Percentiles rank a stretch among this genome's conserved stretches.
These are phyloP conservation scores for Leistus spinibarbis DNA, from an alignment of 2,888 invertebrate species.

Conservation along the genomic window DNA sequence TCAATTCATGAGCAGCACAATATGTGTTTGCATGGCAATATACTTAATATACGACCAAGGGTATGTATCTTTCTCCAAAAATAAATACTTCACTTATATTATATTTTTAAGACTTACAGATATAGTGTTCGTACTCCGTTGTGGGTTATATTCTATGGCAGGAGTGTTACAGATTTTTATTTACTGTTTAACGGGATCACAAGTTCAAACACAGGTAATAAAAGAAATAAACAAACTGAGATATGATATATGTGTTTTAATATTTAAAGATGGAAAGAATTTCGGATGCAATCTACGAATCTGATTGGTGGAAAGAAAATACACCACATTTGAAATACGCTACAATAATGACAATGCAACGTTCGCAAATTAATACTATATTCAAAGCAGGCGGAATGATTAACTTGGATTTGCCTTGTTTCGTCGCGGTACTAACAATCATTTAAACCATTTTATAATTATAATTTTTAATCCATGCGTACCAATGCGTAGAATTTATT, in stretches of 20 bases:
- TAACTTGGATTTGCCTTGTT: constrained; percentile 24
- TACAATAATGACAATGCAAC: constrained; percentile 11
- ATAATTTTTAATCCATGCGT: not conserved
- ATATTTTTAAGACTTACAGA: constrained; percentile 10
- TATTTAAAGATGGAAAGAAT: constrained; percentile 18
- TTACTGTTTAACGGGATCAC: constrained; percentile 24
- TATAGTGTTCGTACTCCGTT: constrained; percentile 15
- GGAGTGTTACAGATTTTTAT: constrained; percentile 31
- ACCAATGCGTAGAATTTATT: not conserved
- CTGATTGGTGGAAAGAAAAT: not conserved
- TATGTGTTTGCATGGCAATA: constrained; percentile 31
- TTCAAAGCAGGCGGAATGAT: constrained; percentile 31
- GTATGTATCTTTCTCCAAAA: not conserved
- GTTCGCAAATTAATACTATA: constrained; percentile 7
- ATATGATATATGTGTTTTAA: too few species aligned
- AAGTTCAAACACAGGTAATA: constrained; percentile 19
- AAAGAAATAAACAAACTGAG: too few species aligned
- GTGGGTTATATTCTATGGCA: constrained; percentile 23
- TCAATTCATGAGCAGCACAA: constrained; percentile 22
- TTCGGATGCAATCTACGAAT: constrained; percentile 11
- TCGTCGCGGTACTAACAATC: constrained; percentile 27
- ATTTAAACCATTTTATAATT: not conserved
- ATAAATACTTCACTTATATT: not conserved
- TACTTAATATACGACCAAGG: constrained; percentile 23
- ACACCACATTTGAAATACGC: not conserved